Evolutionary conservation across 1,140 invertebrate species (phyloP).

Genomic region (Tetragonula clypearis): DNA sequence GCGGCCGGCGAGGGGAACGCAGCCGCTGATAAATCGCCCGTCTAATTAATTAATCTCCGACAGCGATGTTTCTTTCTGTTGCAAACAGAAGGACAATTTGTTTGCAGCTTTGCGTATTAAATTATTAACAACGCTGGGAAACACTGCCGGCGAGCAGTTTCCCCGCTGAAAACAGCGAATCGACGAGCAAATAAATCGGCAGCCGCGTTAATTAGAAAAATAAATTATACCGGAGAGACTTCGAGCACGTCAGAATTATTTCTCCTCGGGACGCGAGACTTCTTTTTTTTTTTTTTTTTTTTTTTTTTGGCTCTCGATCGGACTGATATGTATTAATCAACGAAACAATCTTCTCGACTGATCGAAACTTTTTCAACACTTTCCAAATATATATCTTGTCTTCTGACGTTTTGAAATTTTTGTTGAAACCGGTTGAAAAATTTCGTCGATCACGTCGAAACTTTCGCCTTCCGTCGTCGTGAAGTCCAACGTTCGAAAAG

Average conservation of each 20-base stretch:
- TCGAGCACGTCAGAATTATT: background rate
- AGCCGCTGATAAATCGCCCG: conserved; percentile 25
- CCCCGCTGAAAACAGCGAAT: background rate
- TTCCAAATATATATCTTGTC: too few relatives aligned
- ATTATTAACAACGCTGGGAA: conserved; percentile 4
- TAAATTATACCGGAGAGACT: background rate
- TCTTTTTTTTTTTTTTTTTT: background rate
- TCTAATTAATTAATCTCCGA: conserved; percentile 45
- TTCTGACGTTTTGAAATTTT: too few relatives aligned
- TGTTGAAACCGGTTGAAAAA: background rate
- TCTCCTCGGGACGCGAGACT: background rate
- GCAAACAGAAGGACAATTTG: conserved; percentile 12
- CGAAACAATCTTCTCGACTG: background rate
- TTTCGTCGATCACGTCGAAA: background rate
- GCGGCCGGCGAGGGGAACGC: background rate
- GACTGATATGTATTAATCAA: background rate
- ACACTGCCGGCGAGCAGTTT: background rate
- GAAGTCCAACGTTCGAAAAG: background rate
- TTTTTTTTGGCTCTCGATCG: background rate
- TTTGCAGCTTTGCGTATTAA: conserved; percentile 14
- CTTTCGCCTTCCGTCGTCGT: conserved; percentile 17
- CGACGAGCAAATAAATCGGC: background rate
- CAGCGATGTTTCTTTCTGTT: conserved; percentile 4
- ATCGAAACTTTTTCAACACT: too few relatives aligned
- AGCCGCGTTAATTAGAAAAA: conserved; percentile 15